Evolutionary conservation across 2,888 invertebrate genomes (phyloP).

Genomic region (Torymus tubicola): DNA sequence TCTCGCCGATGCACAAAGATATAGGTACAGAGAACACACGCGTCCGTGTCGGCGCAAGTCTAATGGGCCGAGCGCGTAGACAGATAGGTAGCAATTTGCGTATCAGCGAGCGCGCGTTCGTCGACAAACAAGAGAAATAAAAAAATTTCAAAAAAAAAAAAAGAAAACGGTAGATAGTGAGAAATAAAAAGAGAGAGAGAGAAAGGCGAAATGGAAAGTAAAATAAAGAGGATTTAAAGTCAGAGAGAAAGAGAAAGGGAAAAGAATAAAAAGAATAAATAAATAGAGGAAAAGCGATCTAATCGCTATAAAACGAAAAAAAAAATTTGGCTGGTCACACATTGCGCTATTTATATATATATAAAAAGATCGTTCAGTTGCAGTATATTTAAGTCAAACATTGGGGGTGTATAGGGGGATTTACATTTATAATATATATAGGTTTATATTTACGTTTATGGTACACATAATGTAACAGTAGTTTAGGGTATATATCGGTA

Average conservation of each 20-base stretch:
- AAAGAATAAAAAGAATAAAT: constrained; percentile 13
- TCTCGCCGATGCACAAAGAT: constrained; percentile 56
- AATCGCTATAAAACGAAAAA: constrained; percentile 51
- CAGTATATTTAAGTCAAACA: constrained; percentile 41
- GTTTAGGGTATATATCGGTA: constrained; percentile 37
- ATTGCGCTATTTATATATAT: constrained; percentile 57
- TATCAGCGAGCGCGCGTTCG: constrained; percentile 43
- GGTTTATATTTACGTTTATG: constrained; percentile 31
- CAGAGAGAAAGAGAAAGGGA: constrained; percentile 17
- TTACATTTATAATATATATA: constrained; percentile 39
- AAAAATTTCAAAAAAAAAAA: background rate
- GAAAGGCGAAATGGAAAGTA: no score
- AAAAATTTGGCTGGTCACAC: constrained; percentile 53
- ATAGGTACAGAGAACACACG: constrained; percentile 2
- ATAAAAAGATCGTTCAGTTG: constrained; percentile 37
- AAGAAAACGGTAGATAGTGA: constrained; percentile 1
- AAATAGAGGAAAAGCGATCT: constrained; percentile 35
- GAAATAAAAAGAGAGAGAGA: background rate
- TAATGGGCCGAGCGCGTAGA: constrained; percentile 30
- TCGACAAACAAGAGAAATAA: constrained; percentile 37
- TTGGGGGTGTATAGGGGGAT: constrained; percentile 23
- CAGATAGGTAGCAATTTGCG: constrained; percentile 43
- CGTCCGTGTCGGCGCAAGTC: constrained; percentile 36
- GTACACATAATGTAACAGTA: constrained; percentile 44
- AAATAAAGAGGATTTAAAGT: constrained; percentile 1